Base-by-base conservation (phyloP, 2,888 invertebrate genomes). In the Auanema sp. region DNA sequence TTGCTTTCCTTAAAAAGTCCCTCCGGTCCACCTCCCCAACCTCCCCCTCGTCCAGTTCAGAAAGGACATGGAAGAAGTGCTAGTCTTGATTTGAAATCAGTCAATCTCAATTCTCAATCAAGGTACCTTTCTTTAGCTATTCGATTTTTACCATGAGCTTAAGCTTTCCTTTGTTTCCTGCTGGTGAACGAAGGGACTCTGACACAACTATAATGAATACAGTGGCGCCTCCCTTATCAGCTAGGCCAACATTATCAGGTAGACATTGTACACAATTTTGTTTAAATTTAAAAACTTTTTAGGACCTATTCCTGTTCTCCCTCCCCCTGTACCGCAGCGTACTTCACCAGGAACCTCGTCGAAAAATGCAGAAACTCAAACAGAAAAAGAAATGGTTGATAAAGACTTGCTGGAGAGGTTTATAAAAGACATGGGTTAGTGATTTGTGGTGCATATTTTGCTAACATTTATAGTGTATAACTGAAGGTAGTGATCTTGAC, bases 1-100 rank as follows among this genome's bases (percentile, higher is more conserved):
- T 51, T 72, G 23, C 49, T 75, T 8, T 70, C 73, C 1, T 59
- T 76, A 4, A 70, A 71, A 56, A 70, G 70, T 52, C 76, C 76
- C 44, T 62, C 69, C 40, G 83, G 83, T 12, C 83, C 83, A 11
- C 83, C 83, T 40, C 83, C 83, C 21, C 65, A 66, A 18, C 83
- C 83, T 1, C 83, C 83, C 18, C 71, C 74, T 1, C 72, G 83
- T 8, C 76, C 79, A 5, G 54, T 63, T 16, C 74, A 76, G 49
- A 58, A 64, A 42, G 79, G 80, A 8, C 82, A 82, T 57, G 77
- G 71, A 42, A 60, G 82, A 43, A 78, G 77, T 58, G 80, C 77
- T 8, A 79, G 79, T 55, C 60, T 82, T 14, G 82, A 82, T 60
- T 65, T 82, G 60, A 80, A 80, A 54, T 50, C 63, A 11, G 65